Percentiles rank a stretch among this genome's conserved stretches.
phyloP scores from a whole-genome alignment of 2,797 vertebrate genomes.

The Numenius phaeopus region DNA sequence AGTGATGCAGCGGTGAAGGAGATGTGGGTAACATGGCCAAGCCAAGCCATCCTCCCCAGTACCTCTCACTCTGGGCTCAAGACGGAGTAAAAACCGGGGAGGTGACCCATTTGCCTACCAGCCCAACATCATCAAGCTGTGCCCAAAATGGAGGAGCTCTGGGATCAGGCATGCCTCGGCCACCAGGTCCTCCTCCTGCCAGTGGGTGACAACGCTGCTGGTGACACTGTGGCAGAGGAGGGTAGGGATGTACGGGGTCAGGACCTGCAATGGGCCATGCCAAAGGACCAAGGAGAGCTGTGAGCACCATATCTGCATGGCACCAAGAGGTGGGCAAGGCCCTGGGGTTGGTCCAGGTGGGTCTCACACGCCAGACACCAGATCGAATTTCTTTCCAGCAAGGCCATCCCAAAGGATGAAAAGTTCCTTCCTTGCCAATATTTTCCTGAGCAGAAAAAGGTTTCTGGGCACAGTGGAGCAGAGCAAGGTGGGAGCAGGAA shows the following conservation, averaged over 20 bases:
- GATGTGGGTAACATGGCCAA: not conserved
- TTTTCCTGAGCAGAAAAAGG: not conserved
- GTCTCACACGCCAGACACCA: rapidly evolving
- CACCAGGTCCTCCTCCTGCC: not conserved
- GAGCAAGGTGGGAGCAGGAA: constrained; percentile 17
- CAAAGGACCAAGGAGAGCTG: not conserved
- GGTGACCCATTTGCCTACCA: not conserved
- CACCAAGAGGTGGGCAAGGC: not conserved
- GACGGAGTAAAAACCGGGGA: rapidly evolving
- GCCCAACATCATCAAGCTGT: not conserved
- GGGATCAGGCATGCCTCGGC: rapidly evolving
- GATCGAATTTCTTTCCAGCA: not conserved
- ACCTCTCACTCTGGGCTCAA: not conserved
- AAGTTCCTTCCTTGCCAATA: not conserved
- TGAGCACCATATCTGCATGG: not conserved
- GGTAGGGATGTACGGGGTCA: not conserved
- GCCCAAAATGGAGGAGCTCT: not conserved
- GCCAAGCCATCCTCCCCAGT: not conserved
- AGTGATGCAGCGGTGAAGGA: not conserved
- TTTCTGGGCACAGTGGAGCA: not conserved
- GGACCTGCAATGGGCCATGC: not conserved
- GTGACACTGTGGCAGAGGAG: not conserved
- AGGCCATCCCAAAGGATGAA: not conserved
- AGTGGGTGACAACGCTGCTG: not conserved
- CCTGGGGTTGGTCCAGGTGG: rapidly evolving